Base-by-base conservation (phyloP, 2,888 invertebrate species). In the Smittia aterrima region DNA sequence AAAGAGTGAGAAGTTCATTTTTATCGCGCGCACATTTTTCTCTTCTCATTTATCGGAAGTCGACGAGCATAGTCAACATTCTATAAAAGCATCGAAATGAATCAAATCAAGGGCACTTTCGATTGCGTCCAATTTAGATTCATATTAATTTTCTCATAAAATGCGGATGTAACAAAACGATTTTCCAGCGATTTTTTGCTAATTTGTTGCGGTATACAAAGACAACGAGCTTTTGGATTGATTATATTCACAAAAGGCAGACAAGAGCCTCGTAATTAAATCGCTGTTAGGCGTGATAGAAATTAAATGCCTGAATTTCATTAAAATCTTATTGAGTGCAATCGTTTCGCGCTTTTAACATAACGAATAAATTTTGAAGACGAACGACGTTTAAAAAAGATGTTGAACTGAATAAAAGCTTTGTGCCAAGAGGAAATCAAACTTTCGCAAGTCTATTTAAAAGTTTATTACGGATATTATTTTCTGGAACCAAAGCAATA, bases 31-130 rank as follows among this genome's bases (percentile, higher is more conserved):
- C 53, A 25, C 32, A 27, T 71, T 71, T 71, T 27, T 54, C 53
- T 53, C 70, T 47, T 58, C 18, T 3, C 22, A 6, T 47, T n/a
- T 6, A 71, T 71, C 70, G 70, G 54, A 71, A 71, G 54, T 71
- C n/a, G 58, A 58, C n/a, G 47, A 7, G 13, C n/a, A 47, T 7
- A 47, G 4, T 47, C 47, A 58, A 58, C 20, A 47, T 54, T 70
- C 16, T 41, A 16, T 20, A 70, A 53, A 25, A 66, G 47, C 47
- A 70, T 22, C 13, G 70, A 72, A 27, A 62, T 62, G 20, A 62
- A 13, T 62, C 32, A 40, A 72, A 72, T 72, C 72, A 72, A 72
- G 72, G 72, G 58, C 72, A 72, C 72, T 72, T 58, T 72, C 72
- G 72, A 72, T 62, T 62, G 13, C 20, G 27, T 18, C 62, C 72